phyloP scores from a whole-genome alignment of 2,888 invertebrate species.

The Perizoma flavofasciatum region DNA sequence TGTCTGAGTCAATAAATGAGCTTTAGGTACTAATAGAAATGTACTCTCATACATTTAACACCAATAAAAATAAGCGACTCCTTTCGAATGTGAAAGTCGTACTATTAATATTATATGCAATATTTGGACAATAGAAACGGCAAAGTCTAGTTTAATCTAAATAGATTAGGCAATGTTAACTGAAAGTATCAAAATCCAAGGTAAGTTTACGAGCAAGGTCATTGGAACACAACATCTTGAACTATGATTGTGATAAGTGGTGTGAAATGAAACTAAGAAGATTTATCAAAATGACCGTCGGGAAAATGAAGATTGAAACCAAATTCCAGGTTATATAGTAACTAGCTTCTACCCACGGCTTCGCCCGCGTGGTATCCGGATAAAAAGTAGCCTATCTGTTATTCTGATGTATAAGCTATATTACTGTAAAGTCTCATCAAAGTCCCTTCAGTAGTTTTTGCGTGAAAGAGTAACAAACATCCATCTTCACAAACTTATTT shows the following conservation, averaged over 20 bases:
- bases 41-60: no score
- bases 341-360: no score
- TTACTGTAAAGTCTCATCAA: no score
- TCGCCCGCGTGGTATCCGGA: no score
- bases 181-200: constrained; percentile 8
- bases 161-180: constrained; percentile 11
- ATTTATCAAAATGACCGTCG: constrained; percentile 20
- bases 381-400: no score
- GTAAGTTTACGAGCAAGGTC: not conserved
- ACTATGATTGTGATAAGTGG: constrained; percentile 3
- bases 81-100: not conserved
- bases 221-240: constrained; percentile 8
- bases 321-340: constrained; percentile 26
- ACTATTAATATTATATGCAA: not conserved
- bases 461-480: no score
- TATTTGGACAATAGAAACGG: not conserved
- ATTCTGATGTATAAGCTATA: no score
- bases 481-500: no score
- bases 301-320: constrained; percentile 11
- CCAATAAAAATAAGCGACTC: not conserved
- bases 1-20: no score
- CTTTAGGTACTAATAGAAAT: no score
- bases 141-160: constrained; percentile 4
- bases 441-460: no score
- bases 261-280: constrained; percentile 1